Conservation (phyloP, 2,113 vertebrate species). For the Lophochroa leadbeateri region DNA sequence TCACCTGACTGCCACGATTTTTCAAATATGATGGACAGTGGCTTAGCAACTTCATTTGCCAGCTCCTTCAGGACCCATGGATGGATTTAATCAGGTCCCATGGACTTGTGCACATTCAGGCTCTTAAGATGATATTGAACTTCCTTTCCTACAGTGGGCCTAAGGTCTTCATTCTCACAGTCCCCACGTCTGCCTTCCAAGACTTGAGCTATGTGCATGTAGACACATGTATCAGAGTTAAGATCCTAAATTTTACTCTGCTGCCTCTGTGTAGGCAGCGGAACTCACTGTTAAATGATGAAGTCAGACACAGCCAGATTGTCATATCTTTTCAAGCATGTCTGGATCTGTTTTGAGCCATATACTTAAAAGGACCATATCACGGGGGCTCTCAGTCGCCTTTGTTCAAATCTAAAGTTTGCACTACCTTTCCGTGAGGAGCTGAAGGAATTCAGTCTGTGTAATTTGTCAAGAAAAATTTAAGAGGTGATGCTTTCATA, state of each 20-base stretch:
- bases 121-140: neutral
- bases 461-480: neutral
- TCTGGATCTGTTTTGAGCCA: neutral
- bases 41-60: neutral
- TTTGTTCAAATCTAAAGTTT: neutral
- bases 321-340: neutral
- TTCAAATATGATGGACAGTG: neutral
- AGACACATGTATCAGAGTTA: neutral
- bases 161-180: neutral
- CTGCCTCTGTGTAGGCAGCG: neutral
- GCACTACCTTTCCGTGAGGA: neutral
- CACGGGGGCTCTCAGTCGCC: neutral
- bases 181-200: neutral
- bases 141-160: neutral
- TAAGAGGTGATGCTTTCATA: neutral
- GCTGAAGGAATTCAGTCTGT: neutral
- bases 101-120: neutral
- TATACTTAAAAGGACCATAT: neutral
- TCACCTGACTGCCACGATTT: neutral
- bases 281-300: neutral
- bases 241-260: neutral
- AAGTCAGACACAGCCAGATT: neutral
- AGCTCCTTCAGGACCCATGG: neutral
- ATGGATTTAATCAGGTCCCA: neutral
- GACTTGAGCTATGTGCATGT: fast-evolving